A percentile compares a stretch with the other conserved stretches of the same genome.
Conservation (phyloP, 1,140 invertebrate genomes). For the Bombus breviceps region DNA sequence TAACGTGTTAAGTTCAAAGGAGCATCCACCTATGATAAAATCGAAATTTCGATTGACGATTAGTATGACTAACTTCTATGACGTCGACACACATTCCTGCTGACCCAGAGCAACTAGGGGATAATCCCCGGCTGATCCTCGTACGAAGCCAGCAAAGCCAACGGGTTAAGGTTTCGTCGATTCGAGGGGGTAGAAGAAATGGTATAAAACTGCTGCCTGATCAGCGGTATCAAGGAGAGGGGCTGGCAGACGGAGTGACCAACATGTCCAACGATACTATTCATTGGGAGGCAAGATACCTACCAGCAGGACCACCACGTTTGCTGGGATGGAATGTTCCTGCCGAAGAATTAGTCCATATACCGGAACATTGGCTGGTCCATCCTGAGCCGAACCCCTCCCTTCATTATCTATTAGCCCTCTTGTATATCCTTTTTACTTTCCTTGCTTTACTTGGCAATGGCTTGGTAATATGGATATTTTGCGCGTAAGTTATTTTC, state of each 20-base stretch:
- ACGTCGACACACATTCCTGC: conserved; percentile 75
- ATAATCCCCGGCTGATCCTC: conserved; percentile 78
- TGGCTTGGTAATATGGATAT: conserved; percentile 94
- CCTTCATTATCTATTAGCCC: conserved; percentile 91
- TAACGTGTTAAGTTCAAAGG: neutral
- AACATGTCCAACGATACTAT: conserved; percentile 76
- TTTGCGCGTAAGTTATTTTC: conserved; percentile 87
- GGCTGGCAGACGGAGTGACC: conserved; percentile 71
- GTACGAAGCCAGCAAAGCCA: conserved; percentile 76
- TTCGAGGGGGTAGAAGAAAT: conserved; percentile 31
- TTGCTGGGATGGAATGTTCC: conserved; percentile 91
- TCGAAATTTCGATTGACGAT: conserved; percentile 19
- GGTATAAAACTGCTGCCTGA: conserved; percentile 53
- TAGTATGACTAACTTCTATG: conserved; percentile 66
- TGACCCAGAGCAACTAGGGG: conserved; percentile 75
- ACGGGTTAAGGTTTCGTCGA: conserved; percentile 58
- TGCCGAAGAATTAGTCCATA: conserved; percentile 88
- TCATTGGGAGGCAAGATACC: conserved; percentile 77
- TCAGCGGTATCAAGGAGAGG: conserved; percentile 70
- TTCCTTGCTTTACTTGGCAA: conserved; percentile 91
- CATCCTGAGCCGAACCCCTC: conserved; percentile 91
- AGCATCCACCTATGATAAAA: neutral
- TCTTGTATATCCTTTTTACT: conserved; percentile 91
- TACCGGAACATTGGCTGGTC: conserved; percentile 92
- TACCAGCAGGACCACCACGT: conserved; percentile 79